Evolutionary conservation across 2,113 vertebrate genomes (phyloP).

Genomic region (Hypocryptadius cinnamomeus): DNA sequence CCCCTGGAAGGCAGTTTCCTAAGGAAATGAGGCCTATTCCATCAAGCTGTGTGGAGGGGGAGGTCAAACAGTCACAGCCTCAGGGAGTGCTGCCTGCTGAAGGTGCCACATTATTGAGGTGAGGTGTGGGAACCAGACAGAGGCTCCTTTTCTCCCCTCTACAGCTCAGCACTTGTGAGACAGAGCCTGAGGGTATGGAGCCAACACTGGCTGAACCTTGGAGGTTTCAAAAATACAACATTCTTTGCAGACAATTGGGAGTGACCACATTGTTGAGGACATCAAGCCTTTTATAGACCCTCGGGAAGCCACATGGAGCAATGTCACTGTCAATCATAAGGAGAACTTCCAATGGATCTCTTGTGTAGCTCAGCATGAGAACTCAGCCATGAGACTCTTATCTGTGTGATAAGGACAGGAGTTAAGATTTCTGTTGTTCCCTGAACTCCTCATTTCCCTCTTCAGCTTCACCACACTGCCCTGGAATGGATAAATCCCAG

Average conservation of each 20-base stretch:
- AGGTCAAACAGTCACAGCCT: neutral
- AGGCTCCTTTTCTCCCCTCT: neutral
- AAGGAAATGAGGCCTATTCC: slow-evolving; percentile 5
- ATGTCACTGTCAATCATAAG: neutral
- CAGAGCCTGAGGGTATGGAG: neutral
- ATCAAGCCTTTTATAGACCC: neutral
- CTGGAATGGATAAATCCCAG: neutral
- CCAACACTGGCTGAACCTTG: neutral
- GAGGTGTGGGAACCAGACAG: neutral
- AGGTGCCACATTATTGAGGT: neutral
- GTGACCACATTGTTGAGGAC: neutral
- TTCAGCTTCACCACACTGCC: neutral
- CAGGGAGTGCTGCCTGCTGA: neutral
- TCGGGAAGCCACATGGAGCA: fast-evolving
- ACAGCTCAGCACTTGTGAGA: neutral
- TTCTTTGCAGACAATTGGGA: neutral
- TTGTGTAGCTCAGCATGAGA: neutral
- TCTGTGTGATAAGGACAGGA: neutral
- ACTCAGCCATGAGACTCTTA: neutral
- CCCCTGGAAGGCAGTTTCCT: neutral
- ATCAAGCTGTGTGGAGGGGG: neutral
- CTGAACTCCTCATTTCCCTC: neutral
- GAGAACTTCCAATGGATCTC: neutral
- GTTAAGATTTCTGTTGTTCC: neutral
- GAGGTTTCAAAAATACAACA: neutral